phyloP scores from a whole-genome alignment of 1,140 invertebrate species.

The Formica selysi region DNA sequence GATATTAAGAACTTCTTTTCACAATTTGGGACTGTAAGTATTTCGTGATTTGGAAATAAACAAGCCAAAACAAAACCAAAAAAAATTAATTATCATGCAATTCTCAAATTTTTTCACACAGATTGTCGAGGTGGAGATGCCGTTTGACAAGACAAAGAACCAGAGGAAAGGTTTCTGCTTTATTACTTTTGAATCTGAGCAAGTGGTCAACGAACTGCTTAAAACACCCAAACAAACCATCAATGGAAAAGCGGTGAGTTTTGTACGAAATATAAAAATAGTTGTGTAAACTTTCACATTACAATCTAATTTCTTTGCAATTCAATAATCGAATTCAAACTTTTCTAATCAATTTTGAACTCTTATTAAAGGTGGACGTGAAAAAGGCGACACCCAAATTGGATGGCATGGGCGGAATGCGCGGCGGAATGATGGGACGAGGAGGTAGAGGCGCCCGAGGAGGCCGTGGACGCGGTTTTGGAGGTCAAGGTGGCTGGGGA shows the following conservation, averaged over 20 bases:
- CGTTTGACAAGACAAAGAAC: slow-evolving; percentile 98
- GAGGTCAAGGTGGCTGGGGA: slow-evolving; percentile 83
- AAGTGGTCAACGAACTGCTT: slow-evolving; percentile 95
- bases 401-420: slow-evolving; percentile 92
- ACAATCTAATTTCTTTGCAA: neutral
- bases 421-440: slow-evolving; percentile 89
- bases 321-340: neutral
- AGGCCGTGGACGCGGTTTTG: slow-evolving; percentile 87
- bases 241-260: slow-evolving; percentile 93
- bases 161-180: slow-evolving; percentile 98
- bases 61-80: neutral
- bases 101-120: slow-evolving; percentile 81
- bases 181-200: slow-evolving; percentile 97
- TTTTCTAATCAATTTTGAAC: neutral
- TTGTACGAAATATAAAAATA: neutral
- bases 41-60: slow-evolving; percentile 10
- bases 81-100: neutral
- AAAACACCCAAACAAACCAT: slow-evolving; percentile 97
- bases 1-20: slow-evolving; percentile 96
- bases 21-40: slow-evolving; percentile 95
- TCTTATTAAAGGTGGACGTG: slow-evolving; percentile 91
- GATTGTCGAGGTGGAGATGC: slow-evolving; percentile 98
- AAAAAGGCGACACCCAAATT: slow-evolving; percentile 97
- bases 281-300: neutral
- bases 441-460: slow-evolving; percentile 90